phyloP scores from a whole-genome alignment of 92 coral and sea anemone genomes.

The Palythoa heliodiscus region DNA sequence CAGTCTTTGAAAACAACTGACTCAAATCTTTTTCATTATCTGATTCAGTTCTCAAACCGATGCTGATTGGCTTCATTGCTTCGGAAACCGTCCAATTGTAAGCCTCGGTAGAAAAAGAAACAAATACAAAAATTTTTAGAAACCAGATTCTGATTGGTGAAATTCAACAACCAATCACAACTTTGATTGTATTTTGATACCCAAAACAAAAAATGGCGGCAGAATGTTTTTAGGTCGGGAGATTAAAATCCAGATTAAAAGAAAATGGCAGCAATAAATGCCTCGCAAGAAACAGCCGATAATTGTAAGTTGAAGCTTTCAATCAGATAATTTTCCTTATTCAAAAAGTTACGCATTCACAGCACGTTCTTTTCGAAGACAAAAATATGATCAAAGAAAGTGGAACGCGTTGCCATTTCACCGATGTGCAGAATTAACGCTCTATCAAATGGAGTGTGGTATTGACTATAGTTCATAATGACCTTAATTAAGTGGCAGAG shows the following conservation, averaged over 20 bases:
- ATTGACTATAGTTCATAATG: too few relatives aligned
- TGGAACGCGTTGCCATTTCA: too few relatives aligned
- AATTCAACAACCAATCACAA: constrained; percentile 23
- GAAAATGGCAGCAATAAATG: constrained; percentile 49
- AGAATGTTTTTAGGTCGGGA: background rate
- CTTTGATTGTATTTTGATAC: constrained; percentile 4
- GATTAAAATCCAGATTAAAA: too few relatives aligned
- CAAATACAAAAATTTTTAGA: background rate
- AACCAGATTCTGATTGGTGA: constrained; percentile 37
- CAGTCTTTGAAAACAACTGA: background rate
- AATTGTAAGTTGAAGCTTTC: constrained; percentile 58
- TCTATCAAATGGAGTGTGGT: too few relatives aligned
- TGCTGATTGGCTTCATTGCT: constrained; percentile 5
- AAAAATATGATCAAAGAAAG: too few relatives aligned
- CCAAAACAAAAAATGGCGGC: constrained; percentile 69
- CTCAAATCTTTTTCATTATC: background rate
- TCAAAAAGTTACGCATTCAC: too few relatives aligned
- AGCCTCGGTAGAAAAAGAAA: background rate
- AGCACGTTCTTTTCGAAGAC: background rate
- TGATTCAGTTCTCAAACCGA: constrained; percentile 12
- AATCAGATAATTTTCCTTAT: background rate
- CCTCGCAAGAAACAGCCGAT: constrained; percentile 78
- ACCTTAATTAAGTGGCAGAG: too few relatives aligned
- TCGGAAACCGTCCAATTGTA: background rate
- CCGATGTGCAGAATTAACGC: too few relatives aligned